Evolutionary conservation across 2,888 invertebrate species (phyloP).

Genomic region (Catotricha subobsoleta): DNA sequence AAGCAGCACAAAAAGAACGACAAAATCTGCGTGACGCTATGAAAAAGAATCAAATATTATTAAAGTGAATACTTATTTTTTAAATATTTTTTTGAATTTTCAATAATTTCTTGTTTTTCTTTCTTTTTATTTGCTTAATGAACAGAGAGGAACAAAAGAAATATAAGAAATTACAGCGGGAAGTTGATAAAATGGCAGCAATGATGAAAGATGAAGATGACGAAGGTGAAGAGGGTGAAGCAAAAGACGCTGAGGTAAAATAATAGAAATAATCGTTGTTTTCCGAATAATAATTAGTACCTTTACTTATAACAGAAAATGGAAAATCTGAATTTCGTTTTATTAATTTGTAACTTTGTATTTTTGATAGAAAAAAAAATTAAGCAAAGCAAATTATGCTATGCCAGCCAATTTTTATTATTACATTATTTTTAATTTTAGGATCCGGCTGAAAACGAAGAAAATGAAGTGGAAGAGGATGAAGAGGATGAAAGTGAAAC

Average conservation of each 20-base stretch:
- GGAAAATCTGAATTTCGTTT: conserved; percentile 33
- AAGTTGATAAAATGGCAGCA: conserved; percentile 80
- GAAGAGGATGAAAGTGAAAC: conserved; percentile 35
- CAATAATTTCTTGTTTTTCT: conserved; percentile 9
- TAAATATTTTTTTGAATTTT: background rate
- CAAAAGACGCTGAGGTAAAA: conserved; percentile 30
- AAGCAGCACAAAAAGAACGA: conserved; percentile 59
- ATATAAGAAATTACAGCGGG: conserved; percentile 65
- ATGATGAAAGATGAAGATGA: conserved; percentile 66
- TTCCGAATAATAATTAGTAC: too few species aligned
- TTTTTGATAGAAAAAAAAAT: too few species aligned
- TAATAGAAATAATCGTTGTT: too few species aligned
- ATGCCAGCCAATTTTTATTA: too few species aligned
- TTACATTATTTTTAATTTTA: too few species aligned
- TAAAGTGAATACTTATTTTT: conserved; percentile 34
- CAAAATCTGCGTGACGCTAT: conserved; percentile 59
- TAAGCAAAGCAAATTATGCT: too few species aligned
- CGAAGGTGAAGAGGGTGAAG: conserved; percentile 45
- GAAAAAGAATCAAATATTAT: conserved; percentile 58
- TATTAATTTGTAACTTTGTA: too few species aligned
- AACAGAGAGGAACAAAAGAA: conserved; percentile 59
- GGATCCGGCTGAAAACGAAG: conserved; percentile 21
- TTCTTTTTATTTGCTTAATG: conserved; percentile 4
- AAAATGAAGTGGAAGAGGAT: conserved; percentile 31
- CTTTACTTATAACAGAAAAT: conserved; percentile 28